Conservation (phyloP, 2,113 vertebrate species). For the Hydrochoerus hydrochaeris region DNA sequence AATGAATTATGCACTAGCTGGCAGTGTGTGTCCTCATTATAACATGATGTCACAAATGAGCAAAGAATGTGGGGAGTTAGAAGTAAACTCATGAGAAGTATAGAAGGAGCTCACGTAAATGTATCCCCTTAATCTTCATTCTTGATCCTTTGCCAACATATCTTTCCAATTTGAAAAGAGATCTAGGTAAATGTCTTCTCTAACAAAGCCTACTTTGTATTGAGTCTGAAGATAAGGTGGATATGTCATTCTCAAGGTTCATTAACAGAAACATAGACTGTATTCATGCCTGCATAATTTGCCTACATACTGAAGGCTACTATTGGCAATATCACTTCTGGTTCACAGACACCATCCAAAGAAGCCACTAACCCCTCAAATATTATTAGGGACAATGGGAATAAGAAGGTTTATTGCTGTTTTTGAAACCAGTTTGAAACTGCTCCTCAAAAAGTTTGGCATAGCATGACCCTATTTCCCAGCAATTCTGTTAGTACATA, state of each 20-base stretch:
- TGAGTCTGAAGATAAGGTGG: not conserved
- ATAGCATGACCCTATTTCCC: not conserved
- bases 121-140: not conserved
- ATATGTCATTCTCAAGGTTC: constrained; percentile 11
- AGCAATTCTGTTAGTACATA: not conserved
- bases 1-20: not conserved
- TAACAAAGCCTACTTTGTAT: constrained; percentile 45
- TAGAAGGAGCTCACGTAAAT: not conserved
- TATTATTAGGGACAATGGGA: not conserved
- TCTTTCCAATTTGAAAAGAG: constrained; percentile 33
- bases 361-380: not conserved
- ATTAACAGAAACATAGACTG: not conserved
- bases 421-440: not conserved
- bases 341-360: not conserved
- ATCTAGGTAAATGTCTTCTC: not conserved
- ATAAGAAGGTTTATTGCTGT: not conserved
- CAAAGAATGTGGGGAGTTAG: not conserved
- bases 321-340: not conserved
- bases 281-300: not conserved
- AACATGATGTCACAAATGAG: not conserved
- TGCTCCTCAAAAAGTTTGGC: constrained; percentile 5
- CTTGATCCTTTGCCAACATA: constrained; percentile 18
- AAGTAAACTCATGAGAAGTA: not conserved
- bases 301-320: not conserved
- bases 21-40: not conserved